A percentile compares a stretch with the other conserved stretches of the same genome.
These are phyloP conservation scores for Cryptops parisi DNA, from an alignment of 2,888 invertebrate genomes.

Conservation along the genomic window DNA sequence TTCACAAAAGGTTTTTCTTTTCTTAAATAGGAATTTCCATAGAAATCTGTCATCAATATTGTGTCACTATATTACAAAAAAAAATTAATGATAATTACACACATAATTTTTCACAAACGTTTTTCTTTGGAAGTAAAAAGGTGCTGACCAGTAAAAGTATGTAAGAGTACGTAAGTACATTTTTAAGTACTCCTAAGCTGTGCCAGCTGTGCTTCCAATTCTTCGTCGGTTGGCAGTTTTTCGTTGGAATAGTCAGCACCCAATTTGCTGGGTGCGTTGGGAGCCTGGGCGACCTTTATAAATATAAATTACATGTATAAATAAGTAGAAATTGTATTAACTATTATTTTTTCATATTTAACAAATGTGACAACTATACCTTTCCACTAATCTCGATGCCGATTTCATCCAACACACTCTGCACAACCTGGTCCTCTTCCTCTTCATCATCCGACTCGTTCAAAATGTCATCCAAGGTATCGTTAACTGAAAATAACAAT, in stretches of 20 bases:
- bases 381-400: conserved; percentile 87
- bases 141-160: no score
- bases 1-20: no score
- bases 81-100: no score
- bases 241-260: conserved; percentile 29
- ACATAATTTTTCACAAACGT: no score
- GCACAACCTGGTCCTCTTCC: conserved; percentile 74
- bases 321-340: neutral
- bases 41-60: no score
- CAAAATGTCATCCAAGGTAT: conserved; percentile 76
- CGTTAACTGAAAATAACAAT: conserved; percentile 50
- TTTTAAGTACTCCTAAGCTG: no score
- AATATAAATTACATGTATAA: neutral
- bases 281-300: conserved; percentile 31
- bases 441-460: conserved; percentile 80
- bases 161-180: no score
- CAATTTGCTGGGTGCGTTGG: conserved; percentile 29
- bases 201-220: conserved; percentile 33
- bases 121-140: no score
- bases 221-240: conserved; percentile 28
- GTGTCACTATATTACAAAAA: no score
- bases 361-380: no score
- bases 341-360: no score
- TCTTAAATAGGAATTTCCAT: no score
- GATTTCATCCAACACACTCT: conserved; percentile 85